Evolutionary conservation across 1,140 invertebrate genomes (phyloP).

Genomic region (Saccostrea glomerata): DNA sequence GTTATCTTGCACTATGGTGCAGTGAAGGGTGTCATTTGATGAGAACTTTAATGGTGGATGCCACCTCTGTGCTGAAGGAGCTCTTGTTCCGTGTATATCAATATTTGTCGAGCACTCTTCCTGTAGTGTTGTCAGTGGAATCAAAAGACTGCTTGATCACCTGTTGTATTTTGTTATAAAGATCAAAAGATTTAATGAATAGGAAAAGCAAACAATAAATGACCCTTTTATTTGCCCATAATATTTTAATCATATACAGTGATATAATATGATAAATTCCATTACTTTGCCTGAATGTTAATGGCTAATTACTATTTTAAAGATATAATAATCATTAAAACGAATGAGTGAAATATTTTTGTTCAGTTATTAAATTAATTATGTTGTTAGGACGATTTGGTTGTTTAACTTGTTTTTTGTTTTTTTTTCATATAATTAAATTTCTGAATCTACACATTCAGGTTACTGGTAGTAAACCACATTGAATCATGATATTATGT

Average conservation of each 20-base stretch:
- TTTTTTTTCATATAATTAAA: no score
- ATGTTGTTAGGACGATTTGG: no score
- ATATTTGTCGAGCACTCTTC: slow-evolving; percentile 23
- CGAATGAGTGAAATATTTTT: no score
- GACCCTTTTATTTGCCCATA: background rate
- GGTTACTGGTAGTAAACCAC: no score
- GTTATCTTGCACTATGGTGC: background rate
- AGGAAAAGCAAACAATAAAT: background rate
- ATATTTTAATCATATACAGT: background rate
- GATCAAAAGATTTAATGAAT: background rate
- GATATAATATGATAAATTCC: background rate
- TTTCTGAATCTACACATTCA: no score
- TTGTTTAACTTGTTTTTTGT: no score
- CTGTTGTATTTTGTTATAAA: slow-evolving; percentile 3
- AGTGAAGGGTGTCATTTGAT: background rate
- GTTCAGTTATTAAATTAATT: no score
- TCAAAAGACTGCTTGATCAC: background rate
- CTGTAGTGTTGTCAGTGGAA: background rate
- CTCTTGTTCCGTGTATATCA: background rate
- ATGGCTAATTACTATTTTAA: no score
- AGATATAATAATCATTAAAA: no score
- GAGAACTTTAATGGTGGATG: background rate
- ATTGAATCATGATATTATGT: no score
- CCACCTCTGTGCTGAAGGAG: background rate
- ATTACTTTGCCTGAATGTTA: background rate